Percentiles rank a stretch among this genome's conserved stretches.
Conservation (phyloP, 2,888 invertebrate genomes). For the Xanthia icteritia region DNA sequence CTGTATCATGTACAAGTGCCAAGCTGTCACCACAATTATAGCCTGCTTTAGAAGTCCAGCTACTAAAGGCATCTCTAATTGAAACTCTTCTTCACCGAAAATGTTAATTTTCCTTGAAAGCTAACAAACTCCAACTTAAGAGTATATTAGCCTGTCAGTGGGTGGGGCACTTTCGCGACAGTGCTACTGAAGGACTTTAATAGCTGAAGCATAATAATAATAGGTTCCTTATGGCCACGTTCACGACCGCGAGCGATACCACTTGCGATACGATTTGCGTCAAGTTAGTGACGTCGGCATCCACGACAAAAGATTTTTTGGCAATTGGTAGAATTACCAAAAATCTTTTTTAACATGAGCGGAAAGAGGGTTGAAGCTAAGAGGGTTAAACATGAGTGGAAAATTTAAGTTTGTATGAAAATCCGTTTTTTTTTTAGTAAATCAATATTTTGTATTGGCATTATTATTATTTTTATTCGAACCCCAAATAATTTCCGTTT, state of each 20-base stretch:
- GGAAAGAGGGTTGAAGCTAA: too few species aligned
- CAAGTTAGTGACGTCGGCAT: too few species aligned
- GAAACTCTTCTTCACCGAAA: not conserved
- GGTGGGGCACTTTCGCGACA: not conserved
- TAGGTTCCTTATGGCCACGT: not conserved
- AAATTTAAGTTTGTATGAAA: too few species aligned
- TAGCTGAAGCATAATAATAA: not conserved
- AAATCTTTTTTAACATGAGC: too few species aligned
- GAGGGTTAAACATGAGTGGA: too few species aligned
- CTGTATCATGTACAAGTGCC: too few species aligned
- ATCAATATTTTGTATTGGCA: not conserved
- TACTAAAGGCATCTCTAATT: conserved; percentile 2
- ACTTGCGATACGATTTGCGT: not conserved
- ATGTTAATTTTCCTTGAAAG: not conserved
- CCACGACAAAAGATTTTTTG: too few species aligned
- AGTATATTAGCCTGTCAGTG: conserved; percentile 14
- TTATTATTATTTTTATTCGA: not conserved
- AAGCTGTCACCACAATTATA: conserved; percentile 8
- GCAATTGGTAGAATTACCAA: too few species aligned
- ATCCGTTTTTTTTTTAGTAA: too few species aligned
- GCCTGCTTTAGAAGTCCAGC: not conserved
- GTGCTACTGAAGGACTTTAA: not conserved
- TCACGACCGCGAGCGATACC: not conserved
- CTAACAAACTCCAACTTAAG: conserved; percentile 7
- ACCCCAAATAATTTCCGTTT: not conserved